Evolutionary conservation across 1,140 invertebrate species (phyloP).

Genomic region (Ips nitidus): DNA sequence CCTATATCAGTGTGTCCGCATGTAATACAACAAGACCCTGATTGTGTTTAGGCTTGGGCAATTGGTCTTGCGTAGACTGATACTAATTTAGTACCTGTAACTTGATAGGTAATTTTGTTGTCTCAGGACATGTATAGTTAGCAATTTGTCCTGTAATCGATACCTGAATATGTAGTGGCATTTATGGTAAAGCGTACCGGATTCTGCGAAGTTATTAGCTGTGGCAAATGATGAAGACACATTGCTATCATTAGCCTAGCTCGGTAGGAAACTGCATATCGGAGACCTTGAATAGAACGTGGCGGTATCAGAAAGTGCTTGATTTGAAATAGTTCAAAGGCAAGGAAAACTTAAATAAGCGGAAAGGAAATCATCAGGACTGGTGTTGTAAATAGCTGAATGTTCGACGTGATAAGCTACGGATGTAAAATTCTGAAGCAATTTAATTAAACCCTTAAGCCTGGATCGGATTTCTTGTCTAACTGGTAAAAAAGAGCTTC

Average conservation of each 20-base stretch:
- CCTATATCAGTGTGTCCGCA: not conserved
- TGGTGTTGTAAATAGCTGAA: slow-evolving; percentile 5
- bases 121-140: slow-evolving; percentile 4
- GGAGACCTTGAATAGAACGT: no score
- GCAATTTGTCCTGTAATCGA: not conserved
- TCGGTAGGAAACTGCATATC: no score
- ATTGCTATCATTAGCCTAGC: not conserved
- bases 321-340: no score
- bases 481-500: not conserved
- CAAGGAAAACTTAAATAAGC: no score
- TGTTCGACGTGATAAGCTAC: slow-evolving; percentile 2
- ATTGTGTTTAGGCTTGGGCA: slow-evolving; percentile 15
- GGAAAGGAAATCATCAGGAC: not conserved
- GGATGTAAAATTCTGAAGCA: not conserved
- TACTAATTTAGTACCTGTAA: not conserved
- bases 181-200: not conserved
- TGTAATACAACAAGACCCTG: slow-evolving; percentile 2
- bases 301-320: no score
- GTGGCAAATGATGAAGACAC: not conserved
- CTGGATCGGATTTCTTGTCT: not conserved
- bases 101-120: slow-evolving; percentile 10
- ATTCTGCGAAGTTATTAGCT: not conserved
- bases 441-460: not conserved
- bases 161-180: not conserved
- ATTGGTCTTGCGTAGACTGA: slow-evolving; percentile 10